Evolutionary conservation across 2,113 vertebrate species (phyloP), one percentile per base, ranked within the genome.

Genomic region (Syrmaticus mikado): DNA sequence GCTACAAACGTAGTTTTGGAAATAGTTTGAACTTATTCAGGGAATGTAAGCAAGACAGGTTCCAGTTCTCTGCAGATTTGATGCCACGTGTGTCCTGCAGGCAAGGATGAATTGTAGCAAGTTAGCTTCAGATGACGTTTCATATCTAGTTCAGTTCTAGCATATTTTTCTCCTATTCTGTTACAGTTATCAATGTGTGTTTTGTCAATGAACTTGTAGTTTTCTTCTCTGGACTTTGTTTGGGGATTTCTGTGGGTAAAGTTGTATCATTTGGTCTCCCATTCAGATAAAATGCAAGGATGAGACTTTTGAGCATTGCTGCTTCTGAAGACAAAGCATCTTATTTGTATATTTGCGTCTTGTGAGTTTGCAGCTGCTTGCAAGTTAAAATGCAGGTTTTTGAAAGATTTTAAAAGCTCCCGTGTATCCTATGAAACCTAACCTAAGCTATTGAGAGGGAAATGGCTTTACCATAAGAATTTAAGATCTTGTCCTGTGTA

Each of bases 221-320:
- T 96, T 94, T 57, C 70, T 87, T 61, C 58, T 79, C 36, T 73
- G 83, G 43, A 61, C 48, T 87, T 76, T 60, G 60, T 87, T 73
- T 64, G 65, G 1, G 32, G 17, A 65, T 92, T 92, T 94, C 64
- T 12, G 1, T 41, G 25, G 53, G 2, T 82, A 62, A 67, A 24
- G 50, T 53, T 3, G 2, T 87, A 28, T 89, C 84, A 89, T 85
- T 89, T 82, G 45, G 19, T 82, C 53, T 84, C 92, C 40, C 40
- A 25, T 79, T 90, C 87, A 89, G 41, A 85, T 82, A 24, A 72
- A 82, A 76, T 43, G 20, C 36, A 43, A 18, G 28, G 6, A 53
- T 72, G 6, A 66, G 86, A 48, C 36, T 36, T 53, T 21, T 5
- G 8, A 62, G 30, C 62, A 45, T 50, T 87, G 55, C 78, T 74